These are phyloP conservation scores for Apaloderma vittatum DNA, from an alignment of 2,113 vertebrate species.

Conservation along the genomic window DNA sequence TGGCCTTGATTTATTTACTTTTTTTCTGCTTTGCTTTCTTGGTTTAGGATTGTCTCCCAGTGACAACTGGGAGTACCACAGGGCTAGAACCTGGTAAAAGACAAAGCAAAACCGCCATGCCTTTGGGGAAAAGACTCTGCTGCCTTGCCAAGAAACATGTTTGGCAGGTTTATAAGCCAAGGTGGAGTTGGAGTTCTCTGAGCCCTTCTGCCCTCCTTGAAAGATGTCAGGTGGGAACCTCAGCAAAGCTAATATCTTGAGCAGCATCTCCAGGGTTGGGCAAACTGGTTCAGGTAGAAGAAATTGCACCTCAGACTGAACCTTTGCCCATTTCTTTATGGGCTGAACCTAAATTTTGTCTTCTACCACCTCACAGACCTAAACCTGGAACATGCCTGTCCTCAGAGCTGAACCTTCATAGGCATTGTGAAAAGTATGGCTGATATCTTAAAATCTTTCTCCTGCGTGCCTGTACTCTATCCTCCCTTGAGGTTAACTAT, in stretches of 20 bases:
- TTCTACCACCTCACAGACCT: not conserved
- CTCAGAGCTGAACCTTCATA: not conserved
- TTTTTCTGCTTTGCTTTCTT: not conserved
- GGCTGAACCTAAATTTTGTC: not conserved
- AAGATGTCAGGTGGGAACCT: constrained; percentile 17
- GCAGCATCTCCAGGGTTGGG: constrained; percentile 55
- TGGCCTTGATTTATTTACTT: not conserved
- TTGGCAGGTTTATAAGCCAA: constrained; percentile 52
- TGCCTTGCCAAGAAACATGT: constrained; percentile 51
- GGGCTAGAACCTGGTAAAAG: not conserved
- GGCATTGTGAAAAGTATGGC: not conserved
- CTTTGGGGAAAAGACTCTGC: constrained; percentile 22
- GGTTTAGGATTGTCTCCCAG: constrained; percentile 20
- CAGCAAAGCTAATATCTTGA: constrained; percentile 46
- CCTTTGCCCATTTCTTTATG: constrained; percentile 1
- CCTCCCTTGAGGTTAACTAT: not conserved
- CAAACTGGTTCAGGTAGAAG: constrained; percentile 54
- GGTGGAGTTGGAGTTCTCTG: not conserved
- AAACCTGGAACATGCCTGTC: not conserved
- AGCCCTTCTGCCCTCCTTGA: constrained; percentile 36
- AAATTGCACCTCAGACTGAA: constrained; percentile 5
- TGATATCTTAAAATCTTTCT: constrained; percentile 7
- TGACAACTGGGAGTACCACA: constrained; percentile 8
- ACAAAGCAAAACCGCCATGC: constrained; percentile 24
- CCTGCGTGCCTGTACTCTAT: not conserved